Evolutionary conservation across 2,113 vertebrate species (phyloP).

Genomic region (Triplophysa siluroides): DNA sequence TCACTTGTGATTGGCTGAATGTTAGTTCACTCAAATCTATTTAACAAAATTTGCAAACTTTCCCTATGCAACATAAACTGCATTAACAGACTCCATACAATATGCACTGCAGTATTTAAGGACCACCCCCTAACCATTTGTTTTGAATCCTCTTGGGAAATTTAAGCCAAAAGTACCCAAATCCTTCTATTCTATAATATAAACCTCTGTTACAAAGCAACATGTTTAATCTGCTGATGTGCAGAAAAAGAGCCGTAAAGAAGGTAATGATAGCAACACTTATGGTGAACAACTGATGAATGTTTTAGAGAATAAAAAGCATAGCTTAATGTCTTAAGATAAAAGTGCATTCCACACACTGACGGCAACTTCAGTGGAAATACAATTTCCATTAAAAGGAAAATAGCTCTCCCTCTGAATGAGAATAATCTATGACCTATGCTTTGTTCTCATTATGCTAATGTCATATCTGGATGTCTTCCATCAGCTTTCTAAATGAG

Average conservation of each 20-base stretch:
- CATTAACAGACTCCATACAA: too few relatives aligned
- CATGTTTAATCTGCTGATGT: conserved; percentile 33
- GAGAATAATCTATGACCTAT: conserved; percentile 26
- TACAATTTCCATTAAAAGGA: conserved; percentile 32
- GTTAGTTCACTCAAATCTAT: too few relatives aligned
- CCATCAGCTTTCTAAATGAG: conserved; percentile 39
- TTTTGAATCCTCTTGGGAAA: background rate
- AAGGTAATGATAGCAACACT: conserved; percentile 28
- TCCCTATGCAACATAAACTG: too few relatives aligned
- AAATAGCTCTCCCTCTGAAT: conserved; percentile 29
- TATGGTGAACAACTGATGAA: background rate
- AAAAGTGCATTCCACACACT: conserved; percentile 21
- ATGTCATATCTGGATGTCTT: conserved; percentile 37
- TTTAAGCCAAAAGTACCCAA: too few relatives aligned
- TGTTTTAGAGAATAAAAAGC: conserved; percentile 19
- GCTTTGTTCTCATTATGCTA: conserved; percentile 36
- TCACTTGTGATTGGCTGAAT: too few relatives aligned
- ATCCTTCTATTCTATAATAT: background rate
- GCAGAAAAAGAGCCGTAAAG: conserved; percentile 41
- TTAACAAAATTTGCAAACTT: too few relatives aligned
- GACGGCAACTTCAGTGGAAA: conserved; percentile 14
- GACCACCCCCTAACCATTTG: background rate
- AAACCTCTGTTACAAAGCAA: background rate
- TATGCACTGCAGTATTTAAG: background rate
- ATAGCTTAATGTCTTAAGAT: conserved; percentile 26